Evolutionary conservation across 2,113 vertebrate genomes (phyloP), one percentile per base, ranked within the genome.

Genomic region (Drymodes brunneopygia): DNA sequence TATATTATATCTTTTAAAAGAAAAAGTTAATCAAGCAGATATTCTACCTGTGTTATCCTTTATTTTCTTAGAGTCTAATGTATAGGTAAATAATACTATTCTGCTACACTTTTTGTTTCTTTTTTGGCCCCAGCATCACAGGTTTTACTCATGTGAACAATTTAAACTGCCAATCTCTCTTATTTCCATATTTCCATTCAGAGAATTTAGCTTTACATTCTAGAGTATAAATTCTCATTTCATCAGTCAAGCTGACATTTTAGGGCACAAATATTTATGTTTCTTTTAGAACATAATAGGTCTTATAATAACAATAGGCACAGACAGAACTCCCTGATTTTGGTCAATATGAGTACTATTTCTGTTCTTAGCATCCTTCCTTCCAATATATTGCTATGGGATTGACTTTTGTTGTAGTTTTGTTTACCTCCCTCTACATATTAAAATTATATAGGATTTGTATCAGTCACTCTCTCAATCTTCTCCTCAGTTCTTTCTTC

Each of bases 61-160:
- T 23, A 54, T 79, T 85, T 74, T 50, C 33, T 66, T 38, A 29
- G 17, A 40, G 3, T 35, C 29, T 62, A 58, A 60, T 29, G 1
- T 36, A 27, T 13, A 61, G 7, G 4, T 73, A 65, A 80, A 62
- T 6, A 60, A 47, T 40, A 69, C 2, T 35, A 8, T 54, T 77
- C 27, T 80, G 8, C 22, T 38, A 25, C 7, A 11, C 8, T 9
- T 58, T 36, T 74, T 45, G 6, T 22, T 47, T 66, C 3, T 33
- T 33, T 35, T 28, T 11, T 61, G 11, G 0, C 7, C 6, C 12
- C 22, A 48, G 9, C 2, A 40, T 50, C 18, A 22, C 3, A 6
- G 64, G 17, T 61, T 60, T 73, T 84, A 64, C 25, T 19, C 19
- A 6, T 3, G 2, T 62, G n/a, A 88, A 45, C 2, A 7, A 19